These are phyloP conservation scores for Crotalus tigris DNA, from an alignment of 2,113 vertebrate species.

Conservation along the genomic window DNA sequence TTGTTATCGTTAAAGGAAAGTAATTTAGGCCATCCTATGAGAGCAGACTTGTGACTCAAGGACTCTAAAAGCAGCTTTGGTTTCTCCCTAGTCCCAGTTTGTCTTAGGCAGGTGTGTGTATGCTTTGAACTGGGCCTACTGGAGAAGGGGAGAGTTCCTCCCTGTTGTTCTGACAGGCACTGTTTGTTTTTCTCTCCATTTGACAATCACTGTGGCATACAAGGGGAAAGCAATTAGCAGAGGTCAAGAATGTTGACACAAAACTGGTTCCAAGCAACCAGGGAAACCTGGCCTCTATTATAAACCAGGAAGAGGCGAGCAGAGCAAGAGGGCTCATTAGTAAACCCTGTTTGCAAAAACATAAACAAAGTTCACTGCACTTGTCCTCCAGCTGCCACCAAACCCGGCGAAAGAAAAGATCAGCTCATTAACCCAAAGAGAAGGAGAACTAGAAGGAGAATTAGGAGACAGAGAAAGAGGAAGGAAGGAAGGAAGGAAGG, in stretches of 20 bases:
- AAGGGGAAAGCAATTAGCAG: conserved; percentile 25
- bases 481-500: neutral
- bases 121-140: neutral
- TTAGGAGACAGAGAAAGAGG: neutral
- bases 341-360: neutral
- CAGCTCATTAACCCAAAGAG: neutral
- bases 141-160: neutral
- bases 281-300: neutral
- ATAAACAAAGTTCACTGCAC: neutral
- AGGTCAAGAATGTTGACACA: conserved; percentile 22
- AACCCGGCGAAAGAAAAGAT: neutral
- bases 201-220: neutral
- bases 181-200: conserved; percentile 8
- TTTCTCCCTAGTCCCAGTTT: neutral
- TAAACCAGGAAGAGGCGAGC: neutral
- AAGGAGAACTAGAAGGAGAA: neutral
- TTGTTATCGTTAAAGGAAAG: neutral
- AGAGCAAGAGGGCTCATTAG: neutral
- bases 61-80: too few species aligned
- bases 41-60: neutral
- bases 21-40: neutral
- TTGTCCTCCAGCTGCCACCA: neutral
- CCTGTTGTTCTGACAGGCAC: neutral
- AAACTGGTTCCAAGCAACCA: conserved; percentile 21
- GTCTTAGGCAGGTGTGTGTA: neutral